Evolutionary conservation across 1,140 invertebrate species (phyloP).

Genomic region (Matsumurasca onukii): DNA sequence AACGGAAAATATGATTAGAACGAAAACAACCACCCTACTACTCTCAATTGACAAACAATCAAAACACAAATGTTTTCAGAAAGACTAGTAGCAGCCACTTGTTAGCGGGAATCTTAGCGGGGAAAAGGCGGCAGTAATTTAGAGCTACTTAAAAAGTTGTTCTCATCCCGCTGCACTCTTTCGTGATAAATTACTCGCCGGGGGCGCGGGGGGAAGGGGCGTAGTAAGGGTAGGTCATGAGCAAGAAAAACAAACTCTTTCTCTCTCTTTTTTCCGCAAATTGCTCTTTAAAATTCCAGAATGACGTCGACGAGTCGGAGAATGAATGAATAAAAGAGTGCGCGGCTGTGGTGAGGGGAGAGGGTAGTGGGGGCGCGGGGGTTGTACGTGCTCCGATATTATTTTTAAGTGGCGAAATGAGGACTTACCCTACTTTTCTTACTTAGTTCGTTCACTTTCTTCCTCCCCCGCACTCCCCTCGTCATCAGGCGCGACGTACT

Average conservation of each 20-base stretch:
- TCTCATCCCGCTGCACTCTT: slow-evolving; percentile 31
- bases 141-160: slow-evolving; percentile 40
- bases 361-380: slow-evolving; percentile 26
- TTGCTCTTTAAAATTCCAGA: slow-evolving; percentile 39
- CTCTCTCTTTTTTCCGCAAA: slow-evolving; percentile 31
- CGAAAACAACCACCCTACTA: too few species aligned
- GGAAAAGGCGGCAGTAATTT: slow-evolving; percentile 39
- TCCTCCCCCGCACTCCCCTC: background rate
- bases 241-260: slow-evolving; percentile 29
- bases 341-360: slow-evolving; percentile 18
- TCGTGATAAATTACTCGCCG: slow-evolving; percentile 38
- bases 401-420: slow-evolving; percentile 30
- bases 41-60: too few species aligned
- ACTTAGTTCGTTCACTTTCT: slow-evolving; percentile 8
- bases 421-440: slow-evolving; percentile 16
- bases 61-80: slow-evolving; percentile 26
- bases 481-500: background rate
- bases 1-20: too few species aligned
- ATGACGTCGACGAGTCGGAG: slow-evolving; percentile 35
- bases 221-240: slow-evolving; percentile 37
- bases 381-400: slow-evolving; percentile 30
- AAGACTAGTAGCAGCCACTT: slow-evolving; percentile 29
- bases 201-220: background rate
- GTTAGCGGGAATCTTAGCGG: slow-evolving; percentile 22
- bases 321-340: slow-evolving; percentile 36